phyloP scores from a whole-genome alignment of 2,113 vertebrate genomes.

The Dermatemys mawii region DNA sequence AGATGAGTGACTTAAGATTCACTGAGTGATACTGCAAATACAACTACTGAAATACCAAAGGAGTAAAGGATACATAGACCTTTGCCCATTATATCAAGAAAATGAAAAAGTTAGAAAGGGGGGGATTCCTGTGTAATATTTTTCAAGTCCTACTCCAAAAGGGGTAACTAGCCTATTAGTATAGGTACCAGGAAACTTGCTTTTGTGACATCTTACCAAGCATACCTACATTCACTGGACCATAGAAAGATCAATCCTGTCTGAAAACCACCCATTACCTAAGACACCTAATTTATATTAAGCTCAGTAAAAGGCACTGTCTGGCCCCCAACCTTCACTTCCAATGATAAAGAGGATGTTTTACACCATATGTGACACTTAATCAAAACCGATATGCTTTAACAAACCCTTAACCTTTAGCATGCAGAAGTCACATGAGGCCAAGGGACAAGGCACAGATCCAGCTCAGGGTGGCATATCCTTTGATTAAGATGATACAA shows the following conservation, averaged over 20 bases:
- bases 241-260: slow-evolving; percentile 81
- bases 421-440: slow-evolving; percentile 73
- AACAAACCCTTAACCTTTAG: slow-evolving; percentile 83
- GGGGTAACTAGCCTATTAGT: slow-evolving; percentile 79
- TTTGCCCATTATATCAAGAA: slow-evolving; percentile 76
- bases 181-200: slow-evolving; percentile 74
- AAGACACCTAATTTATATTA: slow-evolving; percentile 85
- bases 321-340: slow-evolving; percentile 77
- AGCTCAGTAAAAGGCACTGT: slow-evolving; percentile 76
- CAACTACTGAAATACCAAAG: slow-evolving; percentile 75
- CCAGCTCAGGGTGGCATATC: slow-evolving; percentile 74
- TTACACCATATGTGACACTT: slow-evolving; percentile 83
- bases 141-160: slow-evolving; percentile 74
- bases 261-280: slow-evolving; percentile 80
- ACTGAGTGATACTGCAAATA: slow-evolving; percentile 73
- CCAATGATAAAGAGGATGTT: slow-evolving; percentile 80
- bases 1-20: slow-evolving; percentile 69
- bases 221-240: slow-evolving; percentile 71
- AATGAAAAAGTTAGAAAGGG: slow-evolving; percentile 70
- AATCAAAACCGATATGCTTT: slow-evolving; percentile 86
- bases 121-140: slow-evolving; percentile 62
- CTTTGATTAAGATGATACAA: slow-evolving; percentile 86
- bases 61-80: slow-evolving; percentile 74
- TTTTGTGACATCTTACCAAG: slow-evolving; percentile 75
- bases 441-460: slow-evolving; percentile 78